Base-by-base conservation (phyloP, 1,140 invertebrate species). In the Nymphalis io region DNA sequence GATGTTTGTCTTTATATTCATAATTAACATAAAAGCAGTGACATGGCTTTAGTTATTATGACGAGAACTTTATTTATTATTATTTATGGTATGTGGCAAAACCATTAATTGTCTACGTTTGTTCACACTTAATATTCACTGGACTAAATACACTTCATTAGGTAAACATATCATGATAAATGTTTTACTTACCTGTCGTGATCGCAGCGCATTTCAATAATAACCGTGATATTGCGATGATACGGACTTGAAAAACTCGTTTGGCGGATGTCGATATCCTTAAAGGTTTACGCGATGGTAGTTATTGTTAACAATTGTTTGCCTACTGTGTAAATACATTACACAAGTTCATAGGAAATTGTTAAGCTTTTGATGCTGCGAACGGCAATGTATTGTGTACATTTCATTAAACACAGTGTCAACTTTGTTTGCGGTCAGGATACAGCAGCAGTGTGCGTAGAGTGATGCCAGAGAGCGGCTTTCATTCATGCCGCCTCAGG, bases 161-260 rank as follows among this genome's bases (percentile, higher is more conserved):
- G 75, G 83, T 87, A 87, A 89, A 89, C 84, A 89, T 84, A 79
- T 76, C 73, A 78, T 84, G 87, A 90, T 91, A 90, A 90, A 91
- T 88, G 83, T 80, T 85, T 88, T 81, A 89, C 79, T 89, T 88
- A 91, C 84, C 83, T 88, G 88, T 89, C 87, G 84, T 84, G 81
- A 78, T 78, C 85, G 81, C 84, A 79, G 82, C 88, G 78, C 78
- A 83, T 84, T 86, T 91, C 81, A 86, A 91, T 91, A 89, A 91
- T 89, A 91, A 91, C 88, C 88, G 83, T 91, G 87, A 91, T 91
- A 91, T 90, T 84, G 88, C 88, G 89, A 91, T 90, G 88, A 91
- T 90, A 89, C 87, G 74, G 80, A 91, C 88, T 91, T 88, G 89
- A 90, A 90, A 91, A 91, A 91, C 89, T 91, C 84, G 89, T 91